Evolutionary conservation across 2,888 invertebrate species (phyloP), one percentile per base, ranked within the genome.

Genomic region (Drosophila algonquin): DNA sequence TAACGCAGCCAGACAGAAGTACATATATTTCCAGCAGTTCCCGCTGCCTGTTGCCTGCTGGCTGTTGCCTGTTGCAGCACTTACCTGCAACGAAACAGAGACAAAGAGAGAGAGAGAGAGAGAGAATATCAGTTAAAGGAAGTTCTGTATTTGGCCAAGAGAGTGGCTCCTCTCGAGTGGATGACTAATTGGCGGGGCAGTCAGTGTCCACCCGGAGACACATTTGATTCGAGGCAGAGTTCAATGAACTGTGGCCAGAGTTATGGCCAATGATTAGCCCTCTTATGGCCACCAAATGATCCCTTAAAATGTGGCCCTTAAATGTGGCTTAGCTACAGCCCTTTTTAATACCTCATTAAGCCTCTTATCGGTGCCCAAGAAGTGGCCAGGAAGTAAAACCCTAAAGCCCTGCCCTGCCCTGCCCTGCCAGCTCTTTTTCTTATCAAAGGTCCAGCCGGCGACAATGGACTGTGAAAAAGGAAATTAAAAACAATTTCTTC

Each of bases 1-100:
- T 87, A 86, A 85, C 81, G 80, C 82, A 55, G 73, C 76, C 75
- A 73, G 77, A 61, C 70, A 70, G 73, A 75, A 80, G 70, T 79
- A 73, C 27, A 73, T 45, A 73, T 45, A 73, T 45, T 56, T 27
- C 10, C 10, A 30, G 16, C 45, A 45, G 40, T 55, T 27, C 16
- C 18, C 2, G 21, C 16, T 21, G 24, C n/a, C 21, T n/a, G 18
- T 21, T 63, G 69, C 52, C 18, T 12, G 21, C 12, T 21, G 69
- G 50, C 63, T 35, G 65, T 56, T 61, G 60, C 16, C 46, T 65
- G 55, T 0, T 55, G 50, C 48, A 74, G 75, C 68, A 72, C 82
- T 85, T 79, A 85, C 85, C 85, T 82, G 86, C 51, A 86, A 73
- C 46, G 58, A 78, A 51, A 63, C 16, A 35, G 44, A 53, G 18